Evolutionary conservation across 2,113 vertebrate species (phyloP), one percentile per base, ranked within the genome.

Genomic region (Tichodroma muraria): DNA sequence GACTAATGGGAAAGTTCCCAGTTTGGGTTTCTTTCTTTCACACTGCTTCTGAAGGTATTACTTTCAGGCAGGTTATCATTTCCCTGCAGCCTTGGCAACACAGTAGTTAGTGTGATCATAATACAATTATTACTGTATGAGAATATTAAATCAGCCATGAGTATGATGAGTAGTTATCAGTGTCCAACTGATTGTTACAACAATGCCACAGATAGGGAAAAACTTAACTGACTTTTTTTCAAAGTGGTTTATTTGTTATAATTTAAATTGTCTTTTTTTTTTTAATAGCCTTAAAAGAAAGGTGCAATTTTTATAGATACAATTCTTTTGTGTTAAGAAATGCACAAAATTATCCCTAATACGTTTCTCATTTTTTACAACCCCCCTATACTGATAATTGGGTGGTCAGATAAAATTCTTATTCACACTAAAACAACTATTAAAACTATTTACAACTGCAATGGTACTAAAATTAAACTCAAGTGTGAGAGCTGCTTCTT

Each of bases 131-230:
- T 78, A 52, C 56, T 86, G 28, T n/a, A 60, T 52, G 40, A 84
- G 66, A 92, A 37, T 9, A 11, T 52, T 60, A 93, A 92, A 89
- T 93, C 95, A 93, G 37, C 86, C 89, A 64, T 90, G 80, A 92
- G 75, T 66, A 52, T 64, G 73, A 75, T 90, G 57, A 95, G 40
- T 31, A 80, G 56, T 69, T 90, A 90, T 81, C 73, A 78, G 65
- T 33, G 65, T 69, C 86, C 89, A 87, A 61, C 56, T 81, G 80
- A 94, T 64, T 65, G 63, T 68, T 92, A 33, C 17, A 89, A 64
- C 52, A 85, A 76, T 6, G 4, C 40, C 47, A 64, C 47, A 68
- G 47, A 92, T 17, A 79, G n/a, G 30, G 31, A 66, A 80, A 85
- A 82, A 59, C 15, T 61, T 17, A 56, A 13, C 54, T 73, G 28